A percentile compares a stretch with the other conserved stretches of the same genome.
These are phyloP conservation scores for Clarias gariepinus DNA, from an alignment of 2,113 vertebrate species.

Conservation along the genomic window DNA sequence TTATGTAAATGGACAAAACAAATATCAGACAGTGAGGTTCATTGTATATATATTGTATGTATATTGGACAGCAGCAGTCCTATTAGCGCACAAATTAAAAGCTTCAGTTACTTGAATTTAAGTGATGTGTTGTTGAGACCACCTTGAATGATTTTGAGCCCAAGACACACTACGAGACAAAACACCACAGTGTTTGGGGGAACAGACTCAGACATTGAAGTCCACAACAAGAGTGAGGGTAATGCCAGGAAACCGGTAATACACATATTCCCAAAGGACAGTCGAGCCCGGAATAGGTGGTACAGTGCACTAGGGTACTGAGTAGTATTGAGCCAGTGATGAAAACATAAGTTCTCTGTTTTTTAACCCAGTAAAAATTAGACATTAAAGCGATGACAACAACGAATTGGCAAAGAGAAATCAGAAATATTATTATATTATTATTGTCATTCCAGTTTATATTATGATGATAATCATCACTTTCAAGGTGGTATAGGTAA, in stretches of 20 bases:
- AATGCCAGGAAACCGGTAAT: constrained; percentile 1
- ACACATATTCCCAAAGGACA: constrained; percentile 13
- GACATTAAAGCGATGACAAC: neutral
- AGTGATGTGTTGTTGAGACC: constrained; percentile 22
- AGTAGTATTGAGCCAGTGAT: neutral
- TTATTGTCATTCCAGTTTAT: neutral
- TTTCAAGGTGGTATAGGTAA: neutral
- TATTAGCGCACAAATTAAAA: neutral
- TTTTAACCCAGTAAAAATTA: neutral
- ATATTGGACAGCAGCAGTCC: neutral
- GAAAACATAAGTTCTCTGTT: neutral
- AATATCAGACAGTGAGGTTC: neutral
- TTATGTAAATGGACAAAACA: neutral
- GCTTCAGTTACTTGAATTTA: constrained; percentile 8
- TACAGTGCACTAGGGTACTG: neutral
- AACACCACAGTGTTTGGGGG: constrained; percentile 44
- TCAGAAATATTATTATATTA: too few relatives aligned
- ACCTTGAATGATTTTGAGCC: constrained; percentile 25
- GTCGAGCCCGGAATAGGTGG: neutral
- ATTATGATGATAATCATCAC: neutral
- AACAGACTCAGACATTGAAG: constrained; percentile 43
- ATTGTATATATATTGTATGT: too few relatives aligned
- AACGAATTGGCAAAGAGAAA: neutral
- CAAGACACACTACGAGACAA: constrained; percentile 36
- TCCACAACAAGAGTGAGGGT: constrained; percentile 12